A percentile compares a stretch with the other conserved stretches of the same genome.
phyloP scores from a whole-genome alignment of 2,888 invertebrate species.

The Craniophora ligustri region DNA sequence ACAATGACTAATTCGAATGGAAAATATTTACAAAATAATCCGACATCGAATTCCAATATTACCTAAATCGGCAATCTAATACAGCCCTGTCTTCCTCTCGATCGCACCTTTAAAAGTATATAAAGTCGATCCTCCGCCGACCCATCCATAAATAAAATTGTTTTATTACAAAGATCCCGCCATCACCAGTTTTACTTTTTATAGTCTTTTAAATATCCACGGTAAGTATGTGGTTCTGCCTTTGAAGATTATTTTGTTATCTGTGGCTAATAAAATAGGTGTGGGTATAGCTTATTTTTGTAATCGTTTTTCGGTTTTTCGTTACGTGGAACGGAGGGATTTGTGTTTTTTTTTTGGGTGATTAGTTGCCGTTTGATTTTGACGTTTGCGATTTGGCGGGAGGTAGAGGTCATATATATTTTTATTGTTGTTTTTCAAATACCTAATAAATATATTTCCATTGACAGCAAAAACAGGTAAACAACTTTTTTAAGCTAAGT shows the following conservation, averaged over 20 bases:
- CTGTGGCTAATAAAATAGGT: slow-evolving; percentile 79
- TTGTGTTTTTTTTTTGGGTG: slow-evolving; percentile 22
- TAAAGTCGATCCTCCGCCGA: slow-evolving; percentile 22
- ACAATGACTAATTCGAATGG: too few relatives aligned
- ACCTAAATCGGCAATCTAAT: slow-evolving; percentile 36
- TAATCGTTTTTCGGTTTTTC: slow-evolving; percentile 47
- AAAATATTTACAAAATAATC: too few relatives aligned
- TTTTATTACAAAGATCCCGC: slow-evolving; percentile 79
- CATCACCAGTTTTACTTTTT: slow-evolving; percentile 71
- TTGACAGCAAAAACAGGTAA: too few relatives aligned
- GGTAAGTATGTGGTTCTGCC: slow-evolving; percentile 60
- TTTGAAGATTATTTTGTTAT: slow-evolving; percentile 84
- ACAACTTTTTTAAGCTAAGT: too few relatives aligned
- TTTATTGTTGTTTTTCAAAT: neutral
- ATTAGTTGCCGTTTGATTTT: slow-evolving; percentile 32
- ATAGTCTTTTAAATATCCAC: slow-evolving; percentile 84
- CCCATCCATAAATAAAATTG: slow-evolving; percentile 77
- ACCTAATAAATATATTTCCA: too few relatives aligned
- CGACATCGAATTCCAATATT: neutral
- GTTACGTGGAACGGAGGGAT: slow-evolving; percentile 52
- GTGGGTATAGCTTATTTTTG: slow-evolving; percentile 62
- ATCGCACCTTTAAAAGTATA: slow-evolving; percentile 36
- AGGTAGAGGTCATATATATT: slow-evolving; percentile 1
- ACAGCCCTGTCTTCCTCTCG: slow-evolving; percentile 24
- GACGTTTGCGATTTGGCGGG: slow-evolving; percentile 28